Evolutionary conservation across 2,113 vertebrate genomes (phyloP).

Genomic region (Tinamus guttatus): DNA sequence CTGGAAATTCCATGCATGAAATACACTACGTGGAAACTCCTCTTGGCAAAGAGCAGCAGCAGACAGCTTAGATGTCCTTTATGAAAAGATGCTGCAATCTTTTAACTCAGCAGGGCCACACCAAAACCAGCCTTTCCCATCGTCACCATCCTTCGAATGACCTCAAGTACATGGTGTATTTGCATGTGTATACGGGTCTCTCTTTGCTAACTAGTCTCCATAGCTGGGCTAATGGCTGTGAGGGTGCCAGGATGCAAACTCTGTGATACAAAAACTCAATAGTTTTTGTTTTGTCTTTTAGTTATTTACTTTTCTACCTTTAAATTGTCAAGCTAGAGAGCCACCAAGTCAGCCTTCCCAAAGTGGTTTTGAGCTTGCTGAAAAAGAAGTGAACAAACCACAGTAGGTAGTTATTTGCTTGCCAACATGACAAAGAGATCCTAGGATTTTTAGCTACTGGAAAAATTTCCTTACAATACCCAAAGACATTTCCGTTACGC

Average conservation of each 20-base stretch:
- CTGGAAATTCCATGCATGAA: neutral
- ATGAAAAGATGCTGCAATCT: neutral
- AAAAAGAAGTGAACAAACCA: neutral
- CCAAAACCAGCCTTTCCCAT: neutral
- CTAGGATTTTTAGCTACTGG: neutral
- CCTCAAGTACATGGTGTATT: fast-evolving
- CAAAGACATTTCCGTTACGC: neutral
- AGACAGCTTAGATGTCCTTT: neutral
- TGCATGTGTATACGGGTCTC: neutral
- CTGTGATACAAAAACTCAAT: neutral
- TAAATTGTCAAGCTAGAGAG: neutral
- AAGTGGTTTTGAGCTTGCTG: neutral
- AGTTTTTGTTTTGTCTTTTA: neutral
- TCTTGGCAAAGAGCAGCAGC: neutral
- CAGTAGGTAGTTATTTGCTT: neutral
- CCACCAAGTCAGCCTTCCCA: neutral
- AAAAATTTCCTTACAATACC: fast-evolving
- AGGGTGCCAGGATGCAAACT: neutral
- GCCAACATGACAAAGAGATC: neutral
- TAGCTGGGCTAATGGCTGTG: neutral
- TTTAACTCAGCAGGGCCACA: neutral
- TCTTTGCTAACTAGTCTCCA: neutral
- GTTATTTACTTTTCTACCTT: neutral
- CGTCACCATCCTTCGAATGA: neutral
- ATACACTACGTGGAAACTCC: neutral